These are phyloP conservation scores for Terrapene triunguis DNA, from an alignment of 2,113 vertebrate species.

Conservation along the genomic window DNA sequence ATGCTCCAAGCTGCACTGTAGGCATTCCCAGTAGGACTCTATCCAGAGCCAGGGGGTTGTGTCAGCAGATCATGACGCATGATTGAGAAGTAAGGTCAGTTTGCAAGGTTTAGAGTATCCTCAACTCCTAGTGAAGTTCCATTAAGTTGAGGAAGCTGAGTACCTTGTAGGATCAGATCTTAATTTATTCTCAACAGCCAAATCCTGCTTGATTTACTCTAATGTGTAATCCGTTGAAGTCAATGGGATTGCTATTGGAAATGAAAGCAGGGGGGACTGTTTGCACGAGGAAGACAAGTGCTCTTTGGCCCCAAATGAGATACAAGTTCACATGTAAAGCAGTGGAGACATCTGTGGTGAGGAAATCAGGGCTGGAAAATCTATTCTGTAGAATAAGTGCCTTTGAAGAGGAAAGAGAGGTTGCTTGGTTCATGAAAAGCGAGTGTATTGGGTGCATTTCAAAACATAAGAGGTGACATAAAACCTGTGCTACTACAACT, in stretches of 20 bases:
- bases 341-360: not conserved
- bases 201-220: not conserved
- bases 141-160: not conserved
- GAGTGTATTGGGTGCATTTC: not conserved
- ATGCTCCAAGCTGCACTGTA: no score
- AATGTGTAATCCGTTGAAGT: not conserved
- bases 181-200: not conserved
- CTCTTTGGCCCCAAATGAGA: not conserved
- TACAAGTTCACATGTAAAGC: not conserved
- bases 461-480: fast-evolving
- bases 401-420: not conserved
- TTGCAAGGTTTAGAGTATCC: not conserved
- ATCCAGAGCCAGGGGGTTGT: not conserved
- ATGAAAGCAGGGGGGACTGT: not conserved
- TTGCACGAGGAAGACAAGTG: not conserved
- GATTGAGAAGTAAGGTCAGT: not conserved
- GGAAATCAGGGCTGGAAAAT: fast-evolving
- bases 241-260: not conserved
- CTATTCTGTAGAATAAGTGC: not conserved
- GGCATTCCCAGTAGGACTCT: not conserved
- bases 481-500: not conserved
- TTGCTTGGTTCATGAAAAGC: no score
- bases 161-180: not conserved
- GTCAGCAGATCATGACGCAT: not conserved
- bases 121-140: not conserved